These are phyloP conservation scores for Chrysemys picta DNA, from an alignment of 2,113 vertebrate genomes.

Conservation along the genomic window DNA sequence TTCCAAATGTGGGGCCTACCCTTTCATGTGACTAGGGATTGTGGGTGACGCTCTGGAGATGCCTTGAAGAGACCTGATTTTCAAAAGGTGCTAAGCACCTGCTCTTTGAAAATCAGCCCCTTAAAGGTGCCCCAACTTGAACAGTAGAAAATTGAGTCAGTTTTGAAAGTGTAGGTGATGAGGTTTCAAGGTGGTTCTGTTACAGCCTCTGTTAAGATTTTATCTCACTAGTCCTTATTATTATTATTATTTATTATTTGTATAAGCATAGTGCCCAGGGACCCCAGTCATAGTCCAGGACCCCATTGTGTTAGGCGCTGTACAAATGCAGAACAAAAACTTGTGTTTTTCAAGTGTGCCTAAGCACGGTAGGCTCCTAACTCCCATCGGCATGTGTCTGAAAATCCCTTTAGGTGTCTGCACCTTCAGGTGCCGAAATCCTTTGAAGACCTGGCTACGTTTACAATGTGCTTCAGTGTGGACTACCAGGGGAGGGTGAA, in stretches of 20 bases:
- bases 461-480: background rate
- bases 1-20: background rate
- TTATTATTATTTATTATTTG: background rate
- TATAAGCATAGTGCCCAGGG: background rate
- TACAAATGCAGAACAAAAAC: background rate
- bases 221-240: too few relatives aligned
- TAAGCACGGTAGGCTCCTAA: accelerated
- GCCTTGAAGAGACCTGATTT: background rate
- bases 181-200: background rate
- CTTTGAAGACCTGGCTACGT: background rate
- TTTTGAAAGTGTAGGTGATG: background rate
- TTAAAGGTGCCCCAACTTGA: background rate
- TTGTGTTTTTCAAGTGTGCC: background rate
- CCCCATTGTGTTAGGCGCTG: background rate
- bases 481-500: background rate
- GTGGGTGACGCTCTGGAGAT: background rate
- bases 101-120: background rate
- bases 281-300: too few relatives aligned
- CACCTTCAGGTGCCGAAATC: background rate
- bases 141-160: background rate
- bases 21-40: background rate
- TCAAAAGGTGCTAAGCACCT: background rate
- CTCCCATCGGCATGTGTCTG: background rate
- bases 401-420: background rate
- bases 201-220: background rate